These are phyloP conservation scores for Valencia hispanica DNA, from an alignment of 2,797 vertebrate species.

Conservation along the genomic window DNA sequence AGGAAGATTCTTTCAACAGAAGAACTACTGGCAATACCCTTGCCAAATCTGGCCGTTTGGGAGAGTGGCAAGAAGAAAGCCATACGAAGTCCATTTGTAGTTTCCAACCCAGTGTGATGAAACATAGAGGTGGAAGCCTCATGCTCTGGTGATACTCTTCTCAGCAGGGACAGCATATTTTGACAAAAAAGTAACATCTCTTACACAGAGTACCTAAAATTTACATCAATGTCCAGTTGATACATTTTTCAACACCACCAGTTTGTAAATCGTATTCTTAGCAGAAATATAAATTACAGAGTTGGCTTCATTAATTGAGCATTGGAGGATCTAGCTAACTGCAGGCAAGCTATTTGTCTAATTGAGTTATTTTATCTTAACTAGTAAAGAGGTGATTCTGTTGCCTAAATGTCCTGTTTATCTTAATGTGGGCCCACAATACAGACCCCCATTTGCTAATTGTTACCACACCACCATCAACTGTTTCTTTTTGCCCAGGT, in stretches of 20 bases:
- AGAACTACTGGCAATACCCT: background rate
- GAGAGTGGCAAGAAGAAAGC: background rate
- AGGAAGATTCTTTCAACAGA: background rate
- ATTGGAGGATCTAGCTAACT: constrained; percentile 60
- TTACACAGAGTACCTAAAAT: background rate
- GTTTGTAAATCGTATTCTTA: constrained; percentile 35
- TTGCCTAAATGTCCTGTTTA: constrained; percentile 40
- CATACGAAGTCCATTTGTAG: background rate
- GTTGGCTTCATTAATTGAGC: constrained; percentile 34
- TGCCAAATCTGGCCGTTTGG: background rate
- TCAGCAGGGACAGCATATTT: background rate
- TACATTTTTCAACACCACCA: constrained; percentile 20
- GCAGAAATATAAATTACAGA: constrained; percentile 33
- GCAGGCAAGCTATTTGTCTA: constrained; percentile 66
- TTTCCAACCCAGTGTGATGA: background rate
- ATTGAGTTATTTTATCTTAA: constrained; percentile 68
- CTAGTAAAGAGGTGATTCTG: constrained; percentile 64
- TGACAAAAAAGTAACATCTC: background rate
- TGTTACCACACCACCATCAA: constrained; percentile 33
- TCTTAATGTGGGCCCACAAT: constrained; percentile 1
- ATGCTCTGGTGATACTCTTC: background rate
- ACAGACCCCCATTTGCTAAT: constrained; percentile 51
- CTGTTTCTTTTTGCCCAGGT: constrained; percentile 26
- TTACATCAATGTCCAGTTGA: constrained; percentile 21
- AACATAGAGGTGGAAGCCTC: background rate